These are phyloP conservation scores for Thryonomys swinderianus DNA, from an alignment of 2,113 vertebrate genomes.

Conservation along the genomic window DNA sequence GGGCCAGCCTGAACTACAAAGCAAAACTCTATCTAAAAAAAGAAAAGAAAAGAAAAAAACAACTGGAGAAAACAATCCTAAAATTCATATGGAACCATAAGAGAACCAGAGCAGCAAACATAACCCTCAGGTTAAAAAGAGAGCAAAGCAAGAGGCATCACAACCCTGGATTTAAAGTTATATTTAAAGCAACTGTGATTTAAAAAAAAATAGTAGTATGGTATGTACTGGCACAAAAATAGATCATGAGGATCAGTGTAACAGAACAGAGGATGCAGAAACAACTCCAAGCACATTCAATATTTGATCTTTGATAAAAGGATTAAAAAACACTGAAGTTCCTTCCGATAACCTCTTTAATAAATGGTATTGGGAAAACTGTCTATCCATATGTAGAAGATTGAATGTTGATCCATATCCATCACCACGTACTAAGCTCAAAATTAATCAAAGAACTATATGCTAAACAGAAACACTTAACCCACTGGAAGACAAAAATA, in stretches of 20 bases:
- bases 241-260: background rate
- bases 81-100: background rate
- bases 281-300: background rate
- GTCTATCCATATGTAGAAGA: background rate
- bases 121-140: background rate
- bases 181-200: background rate
- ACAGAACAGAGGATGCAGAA: background rate
- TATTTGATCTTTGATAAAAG: background rate
- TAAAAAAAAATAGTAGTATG: background rate
- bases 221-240: background rate
- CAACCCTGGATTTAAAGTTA: background rate
- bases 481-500: background rate
- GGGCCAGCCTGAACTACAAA: no score
- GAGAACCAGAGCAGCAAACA: background rate
- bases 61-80: background rate
- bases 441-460: background rate
- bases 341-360: background rate
- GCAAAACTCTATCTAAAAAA: no score
- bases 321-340: background rate
- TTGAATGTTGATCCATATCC: background rate
- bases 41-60: no score
- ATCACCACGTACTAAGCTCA: background rate
- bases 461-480: background rate
- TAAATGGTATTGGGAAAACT: background rate
- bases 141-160: background rate